These are phyloP conservation scores for Sisyra nigra DNA, from an alignment of 2,888 invertebrate species.

Conservation along the genomic window DNA sequence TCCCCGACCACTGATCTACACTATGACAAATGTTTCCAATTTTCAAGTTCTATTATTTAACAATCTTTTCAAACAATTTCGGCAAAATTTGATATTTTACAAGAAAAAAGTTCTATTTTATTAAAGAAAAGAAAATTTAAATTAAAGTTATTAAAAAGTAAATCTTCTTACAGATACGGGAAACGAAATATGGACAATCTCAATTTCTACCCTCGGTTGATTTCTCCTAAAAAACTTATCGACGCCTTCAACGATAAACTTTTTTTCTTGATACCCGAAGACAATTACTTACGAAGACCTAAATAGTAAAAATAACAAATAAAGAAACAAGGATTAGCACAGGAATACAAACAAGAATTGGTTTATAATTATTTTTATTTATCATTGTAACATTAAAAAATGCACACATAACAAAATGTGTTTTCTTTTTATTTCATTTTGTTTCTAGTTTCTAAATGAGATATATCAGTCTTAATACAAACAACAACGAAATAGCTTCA, in stretches of 20 bases:
- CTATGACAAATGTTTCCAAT: too few relatives aligned
- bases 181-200: background rate
- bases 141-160: background rate
- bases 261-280: background rate
- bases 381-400: slow-evolving; percentile 9
- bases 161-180: background rate
- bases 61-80: too few relatives aligned
- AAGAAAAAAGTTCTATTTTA: background rate
- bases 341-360: background rate
- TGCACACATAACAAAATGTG: slow-evolving; percentile 9
- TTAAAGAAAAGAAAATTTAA: too few relatives aligned
- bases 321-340: background rate
- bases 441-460: slow-evolving; percentile 1
- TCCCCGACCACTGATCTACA: too few relatives aligned
- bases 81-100: too few relatives aligned
- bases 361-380: slow-evolving; percentile 4
- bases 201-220: too few relatives aligned
- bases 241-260: background rate
- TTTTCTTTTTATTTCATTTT: background rate
- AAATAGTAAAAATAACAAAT: background rate
- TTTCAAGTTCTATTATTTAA: too few relatives aligned
- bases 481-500: slow-evolving; percentile 6
- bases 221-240: too few relatives aligned
- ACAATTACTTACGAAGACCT: background rate
- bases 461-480: slow-evolving; percentile 9